Conservation (phyloP, 2,888 invertebrate species). For the Sussaba pulchella region DNA sequence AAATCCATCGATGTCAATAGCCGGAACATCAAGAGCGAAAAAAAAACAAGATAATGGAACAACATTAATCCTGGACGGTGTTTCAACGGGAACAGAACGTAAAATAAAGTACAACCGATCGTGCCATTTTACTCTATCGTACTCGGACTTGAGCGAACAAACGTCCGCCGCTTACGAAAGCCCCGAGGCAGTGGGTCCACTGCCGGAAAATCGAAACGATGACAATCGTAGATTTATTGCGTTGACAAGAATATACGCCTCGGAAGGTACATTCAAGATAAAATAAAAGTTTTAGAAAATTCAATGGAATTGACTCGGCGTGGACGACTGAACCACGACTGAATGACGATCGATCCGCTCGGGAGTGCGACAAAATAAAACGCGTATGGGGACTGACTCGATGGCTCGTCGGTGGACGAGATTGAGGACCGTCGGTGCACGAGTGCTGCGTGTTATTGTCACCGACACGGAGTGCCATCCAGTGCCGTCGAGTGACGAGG, state of each 20-base stretch:
- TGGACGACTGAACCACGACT: background rate
- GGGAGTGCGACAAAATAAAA: conserved; percentile 15
- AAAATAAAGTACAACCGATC: conserved; percentile 51
- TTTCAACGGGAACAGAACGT: conserved; percentile 25
- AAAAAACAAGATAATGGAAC: conserved; percentile 48
- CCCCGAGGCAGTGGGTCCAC: conserved; percentile 45
- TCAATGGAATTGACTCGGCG: conserved; percentile 24
- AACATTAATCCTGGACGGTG: conserved; percentile 29
- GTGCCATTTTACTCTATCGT: conserved; percentile 17
- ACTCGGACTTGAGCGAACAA: no score
- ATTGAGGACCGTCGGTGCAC: conserved; percentile 29
- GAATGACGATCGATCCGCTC: background rate
- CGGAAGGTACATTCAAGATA: no score
- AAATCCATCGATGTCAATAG: conserved; percentile 78
- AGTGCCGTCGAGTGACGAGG: conserved; percentile 62
- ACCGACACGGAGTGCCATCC: conserved; percentile 45
- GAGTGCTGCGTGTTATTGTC: conserved; percentile 42
- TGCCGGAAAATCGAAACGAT: conserved; percentile 34
- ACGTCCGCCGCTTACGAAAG: conserved; percentile 19
- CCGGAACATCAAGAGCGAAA: conserved; percentile 47
- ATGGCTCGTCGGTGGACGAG: conserved; percentile 55
- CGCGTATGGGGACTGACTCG: background rate
- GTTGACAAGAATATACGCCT: conserved; percentile 33
- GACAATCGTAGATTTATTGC: conserved; percentile 26
- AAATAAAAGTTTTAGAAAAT: no score